Evolutionary conservation across 2,113 vertebrate genomes (phyloP), one percentile per base, ranked within the genome.

Genomic region (Parotia lawesii): DNA sequence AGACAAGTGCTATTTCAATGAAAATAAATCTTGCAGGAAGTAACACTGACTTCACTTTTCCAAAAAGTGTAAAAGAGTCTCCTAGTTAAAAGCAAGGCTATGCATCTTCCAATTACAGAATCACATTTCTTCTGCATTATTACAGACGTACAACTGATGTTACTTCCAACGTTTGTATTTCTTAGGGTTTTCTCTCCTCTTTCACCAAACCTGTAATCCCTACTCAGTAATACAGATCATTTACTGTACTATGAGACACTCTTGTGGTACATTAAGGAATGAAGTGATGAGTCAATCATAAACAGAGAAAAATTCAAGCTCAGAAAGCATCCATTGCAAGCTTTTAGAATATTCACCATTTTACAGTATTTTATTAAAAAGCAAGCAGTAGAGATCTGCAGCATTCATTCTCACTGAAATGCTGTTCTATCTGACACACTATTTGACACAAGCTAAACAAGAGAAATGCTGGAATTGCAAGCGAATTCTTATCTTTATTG

Each of bases 221-320:
- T 57, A 72, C 12, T 60, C 45, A 75, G 81, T 42, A 79, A 92
- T 31, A 82, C 42, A 91, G 67, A 87, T 67, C 94, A 96, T 96
- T 91, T 89, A 79, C 87, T 96, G 96, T 97, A 51, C 87, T 97
- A 91, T 71, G 91, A 92, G 89, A 96, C 96, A 97, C 94, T 95
- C 96, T 97, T 95, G 96, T 97, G 96, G 96, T 56, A 91, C 37
- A 60, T 58, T 58, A 95, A 95, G 95, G 94, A 97, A 97, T 94
- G 58, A 87, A 95, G 71, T 60, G 58, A 85, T 89, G 47, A 42
- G 89, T 74, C 89, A 94, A 76, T 82, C 23, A 5, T 27, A 79
- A 79, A 40, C 0, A 2, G 76, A 89, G 33, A 47, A 64, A 66
- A 57, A 78, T 62, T 87, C 19, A 73, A 92, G 61, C 31, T 0